phyloP scores from a whole-genome alignment of 2,113 vertebrate genomes.

The Hydrochoerus hydrochaeris region DNA sequence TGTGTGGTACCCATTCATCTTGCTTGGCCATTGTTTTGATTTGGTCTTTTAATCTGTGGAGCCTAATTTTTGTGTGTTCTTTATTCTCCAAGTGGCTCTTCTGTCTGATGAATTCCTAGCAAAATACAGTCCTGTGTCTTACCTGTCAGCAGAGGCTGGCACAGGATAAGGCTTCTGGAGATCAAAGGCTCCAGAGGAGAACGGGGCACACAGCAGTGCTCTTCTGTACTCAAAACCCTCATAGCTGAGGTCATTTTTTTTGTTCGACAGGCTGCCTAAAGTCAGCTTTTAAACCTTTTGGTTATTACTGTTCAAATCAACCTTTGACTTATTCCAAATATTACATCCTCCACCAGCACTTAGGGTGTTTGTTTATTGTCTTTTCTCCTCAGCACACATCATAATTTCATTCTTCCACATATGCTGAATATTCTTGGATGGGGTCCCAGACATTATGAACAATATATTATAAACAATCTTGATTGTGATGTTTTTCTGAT shows the following conservation, averaged over 20 bases:
- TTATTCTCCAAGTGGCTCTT: background rate
- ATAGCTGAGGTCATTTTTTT: background rate
- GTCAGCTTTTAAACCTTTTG: background rate
- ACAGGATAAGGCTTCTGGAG: background rate
- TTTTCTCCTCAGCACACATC: background rate
- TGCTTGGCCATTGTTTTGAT: background rate
- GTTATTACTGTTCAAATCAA: background rate
- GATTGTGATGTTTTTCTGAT: background rate
- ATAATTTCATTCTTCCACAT: slow-evolving; percentile 12
- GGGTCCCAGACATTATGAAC: background rate
- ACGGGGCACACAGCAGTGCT: background rate
- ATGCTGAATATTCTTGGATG: background rate
- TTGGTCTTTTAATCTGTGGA: background rate
- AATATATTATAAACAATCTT: background rate
- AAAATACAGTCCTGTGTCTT: background rate
- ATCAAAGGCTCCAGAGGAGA: background rate
- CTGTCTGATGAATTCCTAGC: background rate
- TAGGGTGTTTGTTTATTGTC: background rate
- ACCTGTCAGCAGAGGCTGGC: background rate
- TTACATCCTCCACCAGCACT: background rate
- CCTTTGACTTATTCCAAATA: background rate
- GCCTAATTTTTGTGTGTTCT: background rate
- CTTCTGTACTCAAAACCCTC: background rate
- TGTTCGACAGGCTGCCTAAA: background rate
- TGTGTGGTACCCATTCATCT: background rate